Percentiles rank a stretch among this genome's conserved stretches.
Evolutionary conservation across 2,888 invertebrate species (phyloP).

Genomic region (Plusia festucae): DNA sequence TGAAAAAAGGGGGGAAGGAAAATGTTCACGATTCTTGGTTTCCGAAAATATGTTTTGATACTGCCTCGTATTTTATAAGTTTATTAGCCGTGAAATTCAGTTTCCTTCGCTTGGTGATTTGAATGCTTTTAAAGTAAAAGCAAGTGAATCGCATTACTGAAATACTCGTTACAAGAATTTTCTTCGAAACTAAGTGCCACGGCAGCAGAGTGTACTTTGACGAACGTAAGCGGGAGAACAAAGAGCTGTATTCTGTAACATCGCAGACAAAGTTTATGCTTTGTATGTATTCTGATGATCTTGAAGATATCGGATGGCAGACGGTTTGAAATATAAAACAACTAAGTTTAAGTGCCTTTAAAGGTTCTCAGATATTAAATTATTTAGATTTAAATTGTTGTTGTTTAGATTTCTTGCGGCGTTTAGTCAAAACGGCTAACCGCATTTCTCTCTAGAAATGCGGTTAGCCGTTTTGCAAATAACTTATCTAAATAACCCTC

Average conservation of each 20-base stretch:
- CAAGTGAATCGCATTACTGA: slow-evolving; percentile 54
- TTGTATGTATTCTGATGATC: slow-evolving; percentile 54
- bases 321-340: slow-evolving; percentile 19
- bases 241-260: slow-evolving; percentile 55
- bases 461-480: too few species aligned
- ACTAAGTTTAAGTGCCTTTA: slow-evolving; percentile 28
- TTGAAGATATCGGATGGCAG: slow-evolving; percentile 25
- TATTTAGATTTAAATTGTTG: too few species aligned
- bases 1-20: slow-evolving; percentile 7
- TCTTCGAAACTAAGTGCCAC: slow-evolving; percentile 56
- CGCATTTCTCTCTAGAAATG: too few species aligned
- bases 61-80: slow-evolving; percentile 46
- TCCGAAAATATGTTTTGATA: slow-evolving; percentile 37
- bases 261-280: slow-evolving; percentile 51
- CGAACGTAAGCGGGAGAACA: slow-evolving; percentile 60
- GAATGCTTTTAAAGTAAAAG: slow-evolving; percentile 59
- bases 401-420: neutral
- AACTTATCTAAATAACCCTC: too few species aligned
- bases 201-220: slow-evolving; percentile 56
- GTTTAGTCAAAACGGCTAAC: neutral
- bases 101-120: slow-evolving; percentile 43
- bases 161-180: slow-evolving; percentile 54
- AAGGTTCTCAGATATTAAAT: slow-evolving; percentile 16
- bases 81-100: slow-evolving; percentile 48
- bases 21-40: slow-evolving; percentile 11